Percentiles rank a stretch among this genome's conserved stretches.
Conservation (phyloP, 2,113 vertebrate genomes). For the Clupea harengus region DNA sequence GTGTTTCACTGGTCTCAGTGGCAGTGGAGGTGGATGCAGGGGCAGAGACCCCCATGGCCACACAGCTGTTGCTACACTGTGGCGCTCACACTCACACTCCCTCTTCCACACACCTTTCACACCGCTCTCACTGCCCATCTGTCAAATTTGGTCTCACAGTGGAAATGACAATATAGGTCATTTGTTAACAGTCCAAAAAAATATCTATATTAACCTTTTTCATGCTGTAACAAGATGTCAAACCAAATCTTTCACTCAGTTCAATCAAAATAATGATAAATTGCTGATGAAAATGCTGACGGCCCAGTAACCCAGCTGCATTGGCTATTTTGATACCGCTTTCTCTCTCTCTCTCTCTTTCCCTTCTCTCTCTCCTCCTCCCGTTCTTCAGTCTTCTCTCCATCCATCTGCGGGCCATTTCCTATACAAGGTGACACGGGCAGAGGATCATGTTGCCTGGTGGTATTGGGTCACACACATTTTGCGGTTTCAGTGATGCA, state of each 20-base stretch:
- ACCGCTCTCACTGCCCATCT: not conserved
- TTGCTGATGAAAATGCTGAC: not conserved
- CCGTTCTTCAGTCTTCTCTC: not conserved
- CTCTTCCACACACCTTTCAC: not conserved
- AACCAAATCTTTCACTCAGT: not conserved
- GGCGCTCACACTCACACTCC: not conserved
- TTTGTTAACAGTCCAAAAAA: not conserved
- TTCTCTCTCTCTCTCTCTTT: slow-evolving; percentile 8
- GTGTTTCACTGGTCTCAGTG: not conserved
- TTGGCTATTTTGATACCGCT: slow-evolving; percentile 21
- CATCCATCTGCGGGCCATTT: slow-evolving; percentile 19
- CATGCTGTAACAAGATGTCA: not conserved
- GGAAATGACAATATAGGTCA: not conserved
- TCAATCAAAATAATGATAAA: not conserved
- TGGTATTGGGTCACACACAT: slow-evolving; percentile 31
- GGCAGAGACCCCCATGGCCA: not conserved
- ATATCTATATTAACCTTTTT: not conserved
- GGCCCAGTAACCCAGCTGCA: not conserved
- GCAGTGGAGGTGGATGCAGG: slow-evolving; percentile 5
- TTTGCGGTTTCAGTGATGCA: slow-evolving; percentile 18
- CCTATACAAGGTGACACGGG: slow-evolving; percentile 36
- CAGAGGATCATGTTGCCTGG: slow-evolving; percentile 29
- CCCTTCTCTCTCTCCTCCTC: slow-evolving; percentile 15
- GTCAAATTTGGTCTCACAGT: not conserved
- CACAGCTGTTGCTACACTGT: not conserved